A percentile compares a stretch with the other conserved stretches of the same genome.
These are phyloP conservation scores for Zaprionus gabonicus DNA, from an alignment of 1,140 invertebrate genomes.

Conservation along the genomic window DNA sequence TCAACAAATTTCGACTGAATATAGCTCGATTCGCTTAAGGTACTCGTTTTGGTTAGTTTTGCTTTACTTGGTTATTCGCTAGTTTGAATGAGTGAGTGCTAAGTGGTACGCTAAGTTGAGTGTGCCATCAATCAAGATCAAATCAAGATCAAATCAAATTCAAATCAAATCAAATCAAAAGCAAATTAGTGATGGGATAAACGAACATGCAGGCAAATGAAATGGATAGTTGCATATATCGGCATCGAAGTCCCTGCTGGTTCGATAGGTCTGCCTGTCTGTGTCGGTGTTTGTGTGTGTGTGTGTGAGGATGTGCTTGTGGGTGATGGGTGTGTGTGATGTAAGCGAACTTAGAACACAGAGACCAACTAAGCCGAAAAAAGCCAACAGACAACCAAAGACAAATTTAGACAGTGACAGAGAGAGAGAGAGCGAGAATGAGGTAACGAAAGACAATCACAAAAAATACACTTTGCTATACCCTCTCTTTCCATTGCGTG, in stretches of 20 bases:
- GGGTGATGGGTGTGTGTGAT: slow-evolving; percentile 7
- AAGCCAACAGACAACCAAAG: slow-evolving; percentile 6
- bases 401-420: slow-evolving; percentile 8
- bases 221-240: slow-evolving; percentile 11
- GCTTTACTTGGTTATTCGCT: slow-evolving; percentile 6
- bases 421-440: neutral
- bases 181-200: slow-evolving; percentile 17
- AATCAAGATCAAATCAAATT: neutral
- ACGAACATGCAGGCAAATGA: slow-evolving; percentile 49
- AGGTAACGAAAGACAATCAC: neutral
- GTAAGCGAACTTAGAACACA: neutral
- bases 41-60: neutral
- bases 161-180: neutral
- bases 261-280: slow-evolving; percentile 11
- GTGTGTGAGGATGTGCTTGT: slow-evolving; percentile 18
- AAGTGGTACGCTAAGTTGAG: slow-evolving; percentile 1
- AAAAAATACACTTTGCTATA: slow-evolving; percentile 6
- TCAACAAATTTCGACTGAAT: slow-evolving; percentile 64
- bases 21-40: slow-evolving; percentile 28
- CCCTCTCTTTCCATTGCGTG: slow-evolving; percentile 11
- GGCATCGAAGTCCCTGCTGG: slow-evolving; percentile 2
- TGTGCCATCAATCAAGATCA: slow-evolving; percentile 1
- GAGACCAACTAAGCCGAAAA: slow-evolving; percentile 3
- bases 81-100: slow-evolving; percentile 17
- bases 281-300: slow-evolving; percentile 20